Conservation (phyloP, 2,113 vertebrate species). For the Bambusicola thoracicus region DNA sequence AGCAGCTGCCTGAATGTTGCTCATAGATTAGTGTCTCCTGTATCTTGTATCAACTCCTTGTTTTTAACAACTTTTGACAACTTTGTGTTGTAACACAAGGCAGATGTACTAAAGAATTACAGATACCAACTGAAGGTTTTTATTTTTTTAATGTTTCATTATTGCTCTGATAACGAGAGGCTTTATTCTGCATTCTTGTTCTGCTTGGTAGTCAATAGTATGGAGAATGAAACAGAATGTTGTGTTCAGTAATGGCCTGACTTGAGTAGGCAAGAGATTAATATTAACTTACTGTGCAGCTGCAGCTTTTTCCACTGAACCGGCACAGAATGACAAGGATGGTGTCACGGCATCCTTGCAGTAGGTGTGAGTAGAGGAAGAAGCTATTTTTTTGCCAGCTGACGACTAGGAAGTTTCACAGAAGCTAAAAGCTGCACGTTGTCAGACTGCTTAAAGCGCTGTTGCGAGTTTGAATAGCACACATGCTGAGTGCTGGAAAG, state of each 20-base stretch:
- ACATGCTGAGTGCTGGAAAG: too few relatives aligned
- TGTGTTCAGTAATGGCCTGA: not conserved
- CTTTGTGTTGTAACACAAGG: not conserved
- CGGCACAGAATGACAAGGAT: fast-evolving
- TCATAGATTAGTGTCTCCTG: not conserved
- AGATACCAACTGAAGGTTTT: not conserved
- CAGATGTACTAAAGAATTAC: fast-evolving
- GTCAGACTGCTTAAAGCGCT: not conserved
- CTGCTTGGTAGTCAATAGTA: not conserved
- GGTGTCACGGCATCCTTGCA: not conserved
- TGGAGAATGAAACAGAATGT: not conserved
- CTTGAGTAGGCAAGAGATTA: not conserved
- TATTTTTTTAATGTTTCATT: not conserved
- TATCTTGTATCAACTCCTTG: not conserved
- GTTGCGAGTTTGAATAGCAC: not conserved
- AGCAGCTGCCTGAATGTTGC: not conserved
- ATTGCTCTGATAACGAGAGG: not conserved
- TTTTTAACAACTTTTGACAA: not conserved
- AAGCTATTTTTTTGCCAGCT: not conserved
- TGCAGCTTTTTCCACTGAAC: not conserved
- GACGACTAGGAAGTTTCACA: not conserved
- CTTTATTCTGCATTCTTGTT: not conserved
- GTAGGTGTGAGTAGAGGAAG: not conserved
- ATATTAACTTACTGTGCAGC: not conserved
- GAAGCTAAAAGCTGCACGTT: not conserved